phyloP scores from a whole-genome alignment of 2,888 invertebrate genomes.

The Athetis lepigone region DNA sequence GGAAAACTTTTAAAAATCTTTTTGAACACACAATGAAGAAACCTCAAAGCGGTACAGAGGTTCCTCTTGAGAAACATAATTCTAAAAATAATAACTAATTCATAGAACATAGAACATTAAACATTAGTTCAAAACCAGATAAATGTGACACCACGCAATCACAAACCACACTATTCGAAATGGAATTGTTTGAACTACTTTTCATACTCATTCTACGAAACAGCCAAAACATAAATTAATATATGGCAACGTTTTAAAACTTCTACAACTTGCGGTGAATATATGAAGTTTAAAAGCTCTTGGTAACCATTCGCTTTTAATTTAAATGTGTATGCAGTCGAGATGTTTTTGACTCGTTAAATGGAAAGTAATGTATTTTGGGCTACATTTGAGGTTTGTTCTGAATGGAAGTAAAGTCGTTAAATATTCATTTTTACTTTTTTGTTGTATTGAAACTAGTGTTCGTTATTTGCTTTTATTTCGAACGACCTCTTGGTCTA shows the following conservation, averaged over 20 bases:
- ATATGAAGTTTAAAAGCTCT: slow-evolving; percentile 58
- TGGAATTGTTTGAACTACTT: slow-evolving; percentile 30
- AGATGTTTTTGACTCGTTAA: slow-evolving; percentile 32
- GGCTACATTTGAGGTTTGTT: slow-evolving; percentile 2
- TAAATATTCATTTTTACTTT: too few relatives aligned
- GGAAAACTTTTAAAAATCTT: too few relatives aligned
- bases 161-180: slow-evolving; percentile 19
- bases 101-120: too few relatives aligned
- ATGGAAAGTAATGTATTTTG: slow-evolving; percentile 29
- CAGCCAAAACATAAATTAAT: slow-evolving; percentile 57
- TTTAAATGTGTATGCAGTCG: slow-evolving; percentile 45
- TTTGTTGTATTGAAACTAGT: too few relatives aligned
- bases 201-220: slow-evolving; percentile 25
- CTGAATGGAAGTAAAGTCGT: too few relatives aligned
- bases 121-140: not conserved
- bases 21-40: too few relatives aligned
- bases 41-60: too few relatives aligned
- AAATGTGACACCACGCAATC: slow-evolving; percentile 12
- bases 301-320: slow-evolving; percentile 56
- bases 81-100: too few relatives aligned
- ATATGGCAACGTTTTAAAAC: slow-evolving; percentile 54
- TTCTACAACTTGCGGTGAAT: slow-evolving; percentile 42
- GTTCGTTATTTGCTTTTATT: too few relatives aligned
- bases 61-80: too few relatives aligned
- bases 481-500: too few relatives aligned